phyloP scores from a whole-genome alignment of 1,140 invertebrate genomes.

The Trypoxylus dichotomus region DNA sequence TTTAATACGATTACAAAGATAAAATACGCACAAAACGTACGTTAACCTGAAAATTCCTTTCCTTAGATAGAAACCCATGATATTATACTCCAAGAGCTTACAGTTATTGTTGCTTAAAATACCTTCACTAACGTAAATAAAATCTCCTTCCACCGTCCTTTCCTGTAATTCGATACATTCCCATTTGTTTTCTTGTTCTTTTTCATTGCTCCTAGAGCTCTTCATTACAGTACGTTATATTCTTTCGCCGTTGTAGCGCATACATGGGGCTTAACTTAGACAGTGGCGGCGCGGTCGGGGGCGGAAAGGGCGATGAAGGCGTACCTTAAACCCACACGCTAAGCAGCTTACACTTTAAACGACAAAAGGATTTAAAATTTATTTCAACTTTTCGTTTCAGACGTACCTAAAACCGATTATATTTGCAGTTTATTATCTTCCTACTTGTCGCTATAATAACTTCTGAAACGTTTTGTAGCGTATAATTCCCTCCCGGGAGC shows the following conservation, averaged over 20 bases:
- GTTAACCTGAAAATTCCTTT: too few species aligned
- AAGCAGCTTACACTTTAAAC: not conserved
- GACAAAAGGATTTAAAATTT: conserved; percentile 1
- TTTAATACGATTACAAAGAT: too few species aligned
- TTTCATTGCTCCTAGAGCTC: not conserved
- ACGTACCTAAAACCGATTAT: not conserved
- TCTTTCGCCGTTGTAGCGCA: not conserved
- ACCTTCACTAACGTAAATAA: too few species aligned
- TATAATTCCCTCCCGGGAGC: not conserved
- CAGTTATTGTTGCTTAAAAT: too few species aligned
- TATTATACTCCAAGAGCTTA: too few species aligned
- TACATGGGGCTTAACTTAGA: not conserved
- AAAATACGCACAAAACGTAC: too few species aligned
- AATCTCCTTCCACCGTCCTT: too few species aligned
- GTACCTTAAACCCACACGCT: not conserved
- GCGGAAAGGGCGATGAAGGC: not conserved
- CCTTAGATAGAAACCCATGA: too few species aligned
- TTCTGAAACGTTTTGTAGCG: not conserved
- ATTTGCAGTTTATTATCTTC: not conserved
- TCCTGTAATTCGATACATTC: too few species aligned
- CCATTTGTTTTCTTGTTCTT: too few species aligned
- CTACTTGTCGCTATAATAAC: not conserved
- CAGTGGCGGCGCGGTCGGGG: too few species aligned
- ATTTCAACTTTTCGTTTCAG: conserved; percentile 3
- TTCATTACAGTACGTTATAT: not conserved